A percentile compares a stretch with the other conserved stretches of the same genome.
Evolutionary conservation across 2,888 invertebrate genomes (phyloP).

Genomic region (Drosophila fulvimacula): DNA sequence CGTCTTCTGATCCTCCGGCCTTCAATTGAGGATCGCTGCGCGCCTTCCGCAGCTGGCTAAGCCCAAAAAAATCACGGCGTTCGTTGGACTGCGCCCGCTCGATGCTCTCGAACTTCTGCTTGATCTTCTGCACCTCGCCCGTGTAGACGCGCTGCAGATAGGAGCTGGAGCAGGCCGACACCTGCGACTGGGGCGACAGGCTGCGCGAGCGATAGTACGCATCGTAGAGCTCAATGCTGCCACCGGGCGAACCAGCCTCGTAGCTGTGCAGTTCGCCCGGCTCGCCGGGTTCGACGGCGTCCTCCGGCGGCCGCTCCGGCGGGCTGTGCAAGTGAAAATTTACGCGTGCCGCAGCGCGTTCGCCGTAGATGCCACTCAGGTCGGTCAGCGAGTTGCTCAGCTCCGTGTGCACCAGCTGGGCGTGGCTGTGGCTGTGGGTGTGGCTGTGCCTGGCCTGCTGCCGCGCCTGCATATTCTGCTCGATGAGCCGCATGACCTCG

Average conservation of each 20-base stretch:
- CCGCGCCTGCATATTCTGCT: conserved; percentile 83
- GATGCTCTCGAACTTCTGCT: conserved; percentile 89
- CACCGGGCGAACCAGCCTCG: conserved; percentile 72
- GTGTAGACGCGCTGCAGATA: conserved; percentile 90
- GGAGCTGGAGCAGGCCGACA: conserved; percentile 86
- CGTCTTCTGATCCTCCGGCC: conserved; percentile 86
- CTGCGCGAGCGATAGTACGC: conserved; percentile 90
- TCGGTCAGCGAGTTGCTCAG: conserved; percentile 86
- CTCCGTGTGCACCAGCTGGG: conserved; percentile 66
- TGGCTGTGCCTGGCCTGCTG: conserved; percentile 45
- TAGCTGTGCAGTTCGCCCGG: conserved; percentile 50
- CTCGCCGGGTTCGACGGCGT: background rate
- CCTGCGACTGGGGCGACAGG: conserved; percentile 90
- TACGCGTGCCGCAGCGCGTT: conserved; percentile 86
- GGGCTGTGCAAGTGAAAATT: conserved; percentile 85
- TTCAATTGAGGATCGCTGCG: conserved; percentile 93
- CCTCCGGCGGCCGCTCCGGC: conserved; percentile 86
- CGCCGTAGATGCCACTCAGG: conserved; percentile 93
- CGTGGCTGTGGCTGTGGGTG: conserved; percentile 4
- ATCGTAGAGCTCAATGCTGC: conserved; percentile 87
- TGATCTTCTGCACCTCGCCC: conserved; percentile 92
- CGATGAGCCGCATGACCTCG: conserved; percentile 85
- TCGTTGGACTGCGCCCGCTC: conserved; percentile 59
- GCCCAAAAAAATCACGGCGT: conserved; percentile 82
- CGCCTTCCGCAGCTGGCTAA: conserved; percentile 87